Evolutionary conservation across 35 echinoderm and acorn worm species (phyloP), one percentile per base, ranked within the genome.

Genomic region (Holothuria glaberrima): DNA sequence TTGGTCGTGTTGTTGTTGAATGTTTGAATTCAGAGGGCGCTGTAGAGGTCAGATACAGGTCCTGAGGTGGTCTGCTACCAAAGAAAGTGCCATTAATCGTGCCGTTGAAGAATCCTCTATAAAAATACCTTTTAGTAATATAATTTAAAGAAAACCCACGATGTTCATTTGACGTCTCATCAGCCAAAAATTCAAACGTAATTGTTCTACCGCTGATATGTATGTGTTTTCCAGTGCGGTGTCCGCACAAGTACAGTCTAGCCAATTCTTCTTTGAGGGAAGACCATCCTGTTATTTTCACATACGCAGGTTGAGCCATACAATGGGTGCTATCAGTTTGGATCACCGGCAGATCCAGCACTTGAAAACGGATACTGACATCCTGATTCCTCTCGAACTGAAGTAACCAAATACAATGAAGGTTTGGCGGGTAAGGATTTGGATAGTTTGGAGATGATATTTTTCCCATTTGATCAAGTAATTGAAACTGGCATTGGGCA

Each of bases 271-370:
- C 29, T 58, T 84, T 31, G 22, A 58, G 54, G 12, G 52, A 48
- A 84, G 80, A 84, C 80, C 80, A 84, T 61, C 46, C 54, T 21
- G 80, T 61, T 30, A 84, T 84, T 84, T 56, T 48, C 17, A 84
- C 22, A 63, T 28, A 57, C 5, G 80, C 24, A 5, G 80, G 13
- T 38, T 84, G 80, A 6, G 20, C 24, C 30, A 36, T 32, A 20
- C 80, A 84, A 21, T 24, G 25, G 13, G 52, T 33, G 6, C 26
- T 56, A 14, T 0, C 20, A 27, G 17, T 27, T 54, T 48, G 44
- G 12, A 54, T 54, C 57, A 84, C 33, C 6, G 13, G 34, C 57
- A 84, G 57, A n/a, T 84, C 54, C 25, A 84, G n/a, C 57, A 50
- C 79, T 57, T 20, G 12, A 26, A 82, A 82, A 12, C 24, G 14